Evolutionary conservation across 2,797 vertebrate genomes (phyloP), one percentile per base, ranked within the genome.

Genomic region (Acrossocheilus fasciatus): DNA sequence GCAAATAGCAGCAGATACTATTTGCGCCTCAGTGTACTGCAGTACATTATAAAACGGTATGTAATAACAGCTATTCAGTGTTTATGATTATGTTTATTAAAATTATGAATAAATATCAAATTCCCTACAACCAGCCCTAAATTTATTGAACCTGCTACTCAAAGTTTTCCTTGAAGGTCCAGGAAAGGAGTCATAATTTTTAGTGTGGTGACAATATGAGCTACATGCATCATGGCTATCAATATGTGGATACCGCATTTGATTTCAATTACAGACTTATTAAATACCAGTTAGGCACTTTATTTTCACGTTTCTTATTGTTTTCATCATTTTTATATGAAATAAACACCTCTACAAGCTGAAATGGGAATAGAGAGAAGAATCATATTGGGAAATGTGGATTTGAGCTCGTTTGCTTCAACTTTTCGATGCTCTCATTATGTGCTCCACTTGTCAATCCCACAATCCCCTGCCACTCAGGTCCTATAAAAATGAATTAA

Each of bases 401-500:
- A 75, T 34, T 52, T 34, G 0, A 52, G 9, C 47, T 75, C 1
- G 15, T 47, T 52, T 18, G 4, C 26, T 52, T 76, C 74, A 76
- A 20, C 17, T 36, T 77, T n/a, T 39, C 2, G 52, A 39, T 57
- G 50, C 74, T 76, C 50, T 76, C 47, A 36, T 76, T 36, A 12
- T 34, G 20, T 76, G 50, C 52, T 77, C 50, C 20, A 77, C 34
- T 54, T 23, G 3, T 77, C 50, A 57, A 36, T 57, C 50, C 50
- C 50, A 14, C 74, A 57, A 39, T 77, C 50, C 34, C 50, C 30
- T 36, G 50, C 23, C 74, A 39, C 34, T 23, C 10, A 26, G 17
- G 6, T 82, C 52, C 39, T 34, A 82, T 59, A 69, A 34, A n/a
- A 82, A 23, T 43, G 2, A 82, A 82, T 72, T 82, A 26, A 82